Conservation (phyloP, 2,797 vertebrate species). For the Thripadectes ignobilis region DNA sequence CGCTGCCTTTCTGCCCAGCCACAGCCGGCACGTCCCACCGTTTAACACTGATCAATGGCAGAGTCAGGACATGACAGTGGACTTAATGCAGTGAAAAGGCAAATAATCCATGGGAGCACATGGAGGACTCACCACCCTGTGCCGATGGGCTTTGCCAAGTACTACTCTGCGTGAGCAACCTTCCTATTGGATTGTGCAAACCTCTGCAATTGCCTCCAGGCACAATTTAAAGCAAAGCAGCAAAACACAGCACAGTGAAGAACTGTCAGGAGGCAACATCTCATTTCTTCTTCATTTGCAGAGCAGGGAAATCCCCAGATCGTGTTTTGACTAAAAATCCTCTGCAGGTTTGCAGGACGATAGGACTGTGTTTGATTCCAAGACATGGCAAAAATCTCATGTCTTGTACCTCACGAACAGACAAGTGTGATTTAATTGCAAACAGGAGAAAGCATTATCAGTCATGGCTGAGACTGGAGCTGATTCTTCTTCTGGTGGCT, state of each 20-base stretch:
- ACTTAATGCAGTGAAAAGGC: background rate
- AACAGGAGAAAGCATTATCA: background rate
- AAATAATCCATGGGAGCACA: background rate
- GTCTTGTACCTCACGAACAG: background rate
- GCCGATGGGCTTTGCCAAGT: background rate
- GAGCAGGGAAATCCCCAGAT: conserved; percentile 11
- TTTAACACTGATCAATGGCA: background rate
- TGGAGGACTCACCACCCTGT: fast-evolving
- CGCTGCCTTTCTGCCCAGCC: background rate
- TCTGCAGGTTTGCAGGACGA: background rate
- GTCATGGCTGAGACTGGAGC: background rate
- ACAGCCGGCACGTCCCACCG: background rate
- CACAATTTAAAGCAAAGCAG: conserved; percentile 7
- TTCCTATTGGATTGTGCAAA: background rate
- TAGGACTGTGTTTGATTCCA: background rate
- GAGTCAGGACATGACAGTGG: background rate
- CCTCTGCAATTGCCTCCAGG: background rate
- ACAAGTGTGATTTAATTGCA: background rate
- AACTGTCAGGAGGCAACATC: background rate
- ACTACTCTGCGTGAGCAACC: background rate
- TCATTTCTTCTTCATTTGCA: background rate
- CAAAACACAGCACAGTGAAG: background rate
- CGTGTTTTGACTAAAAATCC: background rate
- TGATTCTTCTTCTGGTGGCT: background rate
- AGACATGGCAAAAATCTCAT: background rate